Evolutionary conservation across 1,140 invertebrate species (phyloP).

Genomic region (Oncopodura yosiiana): DNA sequence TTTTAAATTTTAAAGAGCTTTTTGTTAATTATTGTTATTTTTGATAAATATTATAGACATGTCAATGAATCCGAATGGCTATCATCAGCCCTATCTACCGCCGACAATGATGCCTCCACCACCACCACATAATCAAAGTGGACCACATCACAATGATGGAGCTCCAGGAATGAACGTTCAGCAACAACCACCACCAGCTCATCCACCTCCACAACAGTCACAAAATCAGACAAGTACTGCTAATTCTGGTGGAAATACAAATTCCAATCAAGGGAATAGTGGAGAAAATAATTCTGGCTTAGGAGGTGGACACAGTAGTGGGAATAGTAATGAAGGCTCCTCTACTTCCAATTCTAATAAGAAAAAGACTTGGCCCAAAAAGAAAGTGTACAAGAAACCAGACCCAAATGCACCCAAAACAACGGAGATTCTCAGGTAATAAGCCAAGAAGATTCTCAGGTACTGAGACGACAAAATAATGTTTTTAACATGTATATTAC

Average conservation of each 20-base stretch:
- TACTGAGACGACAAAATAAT: no score
- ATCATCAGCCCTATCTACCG: slow-evolving; percentile 34
- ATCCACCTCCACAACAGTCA: slow-evolving; percentile 29
- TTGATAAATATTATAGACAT: slow-evolving; percentile 37
- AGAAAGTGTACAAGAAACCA: slow-evolving; percentile 36
- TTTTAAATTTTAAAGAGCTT: no score
- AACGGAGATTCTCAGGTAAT: slow-evolving; percentile 35
- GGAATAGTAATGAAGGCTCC: slow-evolving; percentile 14
- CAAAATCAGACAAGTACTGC: slow-evolving; percentile 23
- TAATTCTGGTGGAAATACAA: slow-evolving; percentile 18
- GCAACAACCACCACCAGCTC: slow-evolving; percentile 31
- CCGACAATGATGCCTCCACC: slow-evolving; percentile 34
- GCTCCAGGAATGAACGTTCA: slow-evolving; percentile 30
- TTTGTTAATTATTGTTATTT: no score
- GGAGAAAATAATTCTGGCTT: slow-evolving; percentile 25
- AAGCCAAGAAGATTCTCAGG: no score
- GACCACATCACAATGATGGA: slow-evolving; percentile 29
- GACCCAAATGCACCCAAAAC: slow-evolving; percentile 35
- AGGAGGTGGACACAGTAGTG: slow-evolving; percentile 13
- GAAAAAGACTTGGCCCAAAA: slow-evolving; percentile 35
- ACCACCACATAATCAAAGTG: slow-evolving; percentile 24
- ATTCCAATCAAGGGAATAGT: slow-evolving; percentile 33
- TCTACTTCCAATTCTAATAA: slow-evolving; percentile 19
- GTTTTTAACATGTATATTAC: no score
- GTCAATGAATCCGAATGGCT: slow-evolving; percentile 36